Conservation (phyloP, 2,797 vertebrate species). For the Siniperca undulata region DNA sequence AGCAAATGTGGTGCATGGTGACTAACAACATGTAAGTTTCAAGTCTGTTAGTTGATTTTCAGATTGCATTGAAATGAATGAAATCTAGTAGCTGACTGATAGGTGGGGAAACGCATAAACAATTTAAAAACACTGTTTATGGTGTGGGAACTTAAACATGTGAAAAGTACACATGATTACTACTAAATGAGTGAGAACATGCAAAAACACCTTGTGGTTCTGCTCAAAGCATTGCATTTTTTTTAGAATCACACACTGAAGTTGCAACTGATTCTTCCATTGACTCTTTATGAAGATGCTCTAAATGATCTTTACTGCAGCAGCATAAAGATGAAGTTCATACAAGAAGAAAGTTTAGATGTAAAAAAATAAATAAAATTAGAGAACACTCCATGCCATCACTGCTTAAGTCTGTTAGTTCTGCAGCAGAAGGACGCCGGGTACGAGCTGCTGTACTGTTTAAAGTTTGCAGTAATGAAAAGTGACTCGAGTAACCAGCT, state of each 20-base stretch:
- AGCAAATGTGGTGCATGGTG: no score
- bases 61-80: no score
- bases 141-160: no score
- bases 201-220: no score
- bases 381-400: background rate
- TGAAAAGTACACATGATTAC: no score
- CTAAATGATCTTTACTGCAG: background rate
- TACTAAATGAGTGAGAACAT: no score
- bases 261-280: background rate
- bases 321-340: background rate
- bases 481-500: constrained; percentile 67
- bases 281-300: background rate
- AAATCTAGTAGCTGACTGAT: no score
- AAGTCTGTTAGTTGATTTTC: no score
- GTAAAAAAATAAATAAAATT: background rate
- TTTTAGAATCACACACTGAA: background rate
- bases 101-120: no score
- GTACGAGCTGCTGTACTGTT: constrained; percentile 23
- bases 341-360: background rate
- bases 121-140: no score
- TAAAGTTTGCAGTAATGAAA: constrained; percentile 59
- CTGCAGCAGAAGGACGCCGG: background rate
- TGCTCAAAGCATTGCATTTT: no score
- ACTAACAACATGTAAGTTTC: no score
- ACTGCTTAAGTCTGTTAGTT: constrained; percentile 1